Percentiles rank a stretch among this genome's conserved stretches.
Evolutionary conservation across 2,797 vertebrate genomes (phyloP).

Genomic region (Okamejei kenojei): DNA sequence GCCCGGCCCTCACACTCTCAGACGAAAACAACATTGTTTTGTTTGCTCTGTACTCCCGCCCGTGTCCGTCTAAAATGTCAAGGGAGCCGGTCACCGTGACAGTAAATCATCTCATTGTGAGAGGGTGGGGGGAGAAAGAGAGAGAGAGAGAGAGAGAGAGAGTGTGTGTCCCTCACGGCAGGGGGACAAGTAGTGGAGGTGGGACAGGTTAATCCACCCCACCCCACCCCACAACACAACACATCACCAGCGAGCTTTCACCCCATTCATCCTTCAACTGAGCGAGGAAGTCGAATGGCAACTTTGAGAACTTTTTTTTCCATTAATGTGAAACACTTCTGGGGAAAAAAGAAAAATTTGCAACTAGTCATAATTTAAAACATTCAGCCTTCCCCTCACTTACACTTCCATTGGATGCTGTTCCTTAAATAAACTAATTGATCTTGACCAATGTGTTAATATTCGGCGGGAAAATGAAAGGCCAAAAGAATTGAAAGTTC

Average conservation of each 20-base stretch:
- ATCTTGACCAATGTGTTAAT: neutral
- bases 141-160: too few species aligned
- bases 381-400: neutral
- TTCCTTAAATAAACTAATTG: neutral
- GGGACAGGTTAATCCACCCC: neutral
- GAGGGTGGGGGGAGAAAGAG: neutral
- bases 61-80: neutral
- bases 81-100: neutral
- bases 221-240: neutral
- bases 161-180: neutral
- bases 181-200: neutral
- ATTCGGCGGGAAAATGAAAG: neutral
- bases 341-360: neutral
- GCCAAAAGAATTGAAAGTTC: neutral
- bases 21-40: neutral
- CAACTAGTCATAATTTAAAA: neutral
- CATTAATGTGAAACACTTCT: neutral
- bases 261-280: too few species aligned
- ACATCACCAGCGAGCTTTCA: neutral
- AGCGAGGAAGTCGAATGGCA: neutral
- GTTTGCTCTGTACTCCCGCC: too few species aligned
- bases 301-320: neutral
- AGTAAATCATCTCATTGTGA: neutral
- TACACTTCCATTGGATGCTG: neutral
- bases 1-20: too few species aligned